phyloP scores from a whole-genome alignment of 2,113 vertebrate genomes.

The Syrmaticus mikado region DNA sequence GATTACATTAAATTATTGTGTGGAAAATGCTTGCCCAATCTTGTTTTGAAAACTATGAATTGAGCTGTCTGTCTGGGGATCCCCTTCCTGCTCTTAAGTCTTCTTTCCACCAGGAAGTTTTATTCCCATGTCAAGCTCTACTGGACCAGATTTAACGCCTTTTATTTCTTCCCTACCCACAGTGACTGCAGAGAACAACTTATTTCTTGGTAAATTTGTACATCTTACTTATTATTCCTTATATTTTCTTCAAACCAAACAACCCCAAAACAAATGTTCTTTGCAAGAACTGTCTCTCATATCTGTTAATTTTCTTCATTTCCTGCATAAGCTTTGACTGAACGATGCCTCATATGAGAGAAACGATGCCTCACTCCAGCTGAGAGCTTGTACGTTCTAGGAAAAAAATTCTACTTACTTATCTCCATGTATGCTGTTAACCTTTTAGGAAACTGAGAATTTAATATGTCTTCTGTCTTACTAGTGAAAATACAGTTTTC shows the following conservation, averaged over 20 bases:
- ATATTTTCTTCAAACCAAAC: neutral
- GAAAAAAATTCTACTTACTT: neutral
- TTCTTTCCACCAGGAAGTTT: neutral
- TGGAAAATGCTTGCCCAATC: neutral
- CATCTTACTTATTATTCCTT: neutral
- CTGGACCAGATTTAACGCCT: neutral
- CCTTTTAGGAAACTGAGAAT: neutral
- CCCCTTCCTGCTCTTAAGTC: neutral
- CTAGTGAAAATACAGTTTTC: neutral
- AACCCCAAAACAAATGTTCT: rapidly evolving
- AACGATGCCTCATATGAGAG: neutral
- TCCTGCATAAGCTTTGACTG: neutral
- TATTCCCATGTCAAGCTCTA: neutral
- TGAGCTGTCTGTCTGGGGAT: neutral
- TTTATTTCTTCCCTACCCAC: neutral
- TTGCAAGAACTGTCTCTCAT: neutral
- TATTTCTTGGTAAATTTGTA: neutral
- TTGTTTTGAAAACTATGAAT: neutral
- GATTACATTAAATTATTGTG: neutral
- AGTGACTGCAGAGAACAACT: neutral
- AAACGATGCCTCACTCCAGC: neutral
- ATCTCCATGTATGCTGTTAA: neutral
- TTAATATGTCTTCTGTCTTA: neutral
- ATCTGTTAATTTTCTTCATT: neutral
- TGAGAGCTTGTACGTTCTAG: neutral